Evolutionary conservation across 1,140 invertebrate genomes (phyloP).

Genomic region (Pseudachorutes palmiensis): DNA sequence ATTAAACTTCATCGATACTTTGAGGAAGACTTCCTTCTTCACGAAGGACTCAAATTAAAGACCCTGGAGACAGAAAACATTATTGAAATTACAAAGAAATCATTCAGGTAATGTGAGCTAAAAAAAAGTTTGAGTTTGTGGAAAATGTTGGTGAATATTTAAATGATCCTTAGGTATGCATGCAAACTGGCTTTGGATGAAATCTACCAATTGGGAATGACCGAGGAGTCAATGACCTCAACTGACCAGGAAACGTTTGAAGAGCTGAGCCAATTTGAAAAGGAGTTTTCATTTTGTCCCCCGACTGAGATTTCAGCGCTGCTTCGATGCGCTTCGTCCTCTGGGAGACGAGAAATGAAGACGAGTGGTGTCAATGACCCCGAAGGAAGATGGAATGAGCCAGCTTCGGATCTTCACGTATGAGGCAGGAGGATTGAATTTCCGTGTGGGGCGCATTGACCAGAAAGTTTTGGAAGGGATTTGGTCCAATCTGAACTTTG

Average conservation of each 20-base stretch:
- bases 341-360: background rate
- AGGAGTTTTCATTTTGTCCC: background rate
- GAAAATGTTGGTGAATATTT: background rate
- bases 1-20: conserved; percentile 29
- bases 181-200: conserved; percentile 32
- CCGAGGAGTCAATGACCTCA: background rate
- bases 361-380: conserved; percentile 15
- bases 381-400: background rate
- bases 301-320: background rate
- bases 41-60: conserved; percentile 15
- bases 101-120: conserved; percentile 19
- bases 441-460: conserved; percentile 43
- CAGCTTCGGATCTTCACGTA: conserved; percentile 1
- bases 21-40: conserved; percentile 22
- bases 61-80: conserved; percentile 19
- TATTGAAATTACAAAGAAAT: conserved; percentile 25
- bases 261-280: conserved; percentile 14
- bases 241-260: conserved; percentile 24
- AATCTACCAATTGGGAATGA: conserved; percentile 21
- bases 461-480: conserved; percentile 46
- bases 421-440: conserved; percentile 35
- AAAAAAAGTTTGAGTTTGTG: background rate
- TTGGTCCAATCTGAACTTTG: conserved; percentile 49
- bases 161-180: conserved; percentile 25
- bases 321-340: background rate